phyloP scores from a whole-genome alignment of 1,140 invertebrate genomes.

The Cardiocondyla obscurior region DNA sequence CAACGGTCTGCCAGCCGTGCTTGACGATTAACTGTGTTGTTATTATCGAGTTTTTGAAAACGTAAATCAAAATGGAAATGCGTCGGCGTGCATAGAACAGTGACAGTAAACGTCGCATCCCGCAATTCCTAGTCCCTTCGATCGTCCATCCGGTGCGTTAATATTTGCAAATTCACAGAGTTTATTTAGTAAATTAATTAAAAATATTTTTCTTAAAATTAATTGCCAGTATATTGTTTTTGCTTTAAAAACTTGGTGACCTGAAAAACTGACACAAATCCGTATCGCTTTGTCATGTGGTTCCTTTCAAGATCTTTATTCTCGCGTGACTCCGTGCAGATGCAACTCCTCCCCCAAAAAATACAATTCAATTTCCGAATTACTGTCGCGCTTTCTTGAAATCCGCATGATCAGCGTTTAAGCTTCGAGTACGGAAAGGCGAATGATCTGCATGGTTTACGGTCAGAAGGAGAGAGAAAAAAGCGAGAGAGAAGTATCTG shows the following conservation, averaged over 20 bases:
- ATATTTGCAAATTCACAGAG: not conserved
- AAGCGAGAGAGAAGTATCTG: conserved; percentile 56
- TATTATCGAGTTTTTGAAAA: conserved; percentile 26
- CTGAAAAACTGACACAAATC: not conserved
- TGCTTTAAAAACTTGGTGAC: not conserved
- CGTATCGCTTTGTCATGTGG: not conserved
- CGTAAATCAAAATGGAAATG: conserved; percentile 22
- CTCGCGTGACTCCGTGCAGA: conserved; percentile 31
- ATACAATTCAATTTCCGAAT: conserved; percentile 49
- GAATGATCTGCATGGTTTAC: conserved; percentile 61
- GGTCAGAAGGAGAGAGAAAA: conserved; percentile 19
- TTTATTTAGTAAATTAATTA: conserved; percentile 12
- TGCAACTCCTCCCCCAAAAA: not conserved
- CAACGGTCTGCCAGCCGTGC: not conserved
- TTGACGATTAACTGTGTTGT: conserved; percentile 28
- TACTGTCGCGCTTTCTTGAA: conserved; percentile 18
- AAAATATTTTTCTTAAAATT: no score
- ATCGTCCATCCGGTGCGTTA: not conserved
- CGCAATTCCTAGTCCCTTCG: not conserved
- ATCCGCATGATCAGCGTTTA: conserved; percentile 8
- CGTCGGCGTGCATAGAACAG: not conserved
- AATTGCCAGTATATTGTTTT: not conserved
- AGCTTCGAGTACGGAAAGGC: conserved; percentile 36
- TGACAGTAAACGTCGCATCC: not conserved
- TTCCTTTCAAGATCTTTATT: conserved; percentile 2